These are phyloP conservation scores for Hydrocynus forskahlii DNA, from an alignment of 2,797 vertebrate species.

Conservation along the genomic window DNA sequence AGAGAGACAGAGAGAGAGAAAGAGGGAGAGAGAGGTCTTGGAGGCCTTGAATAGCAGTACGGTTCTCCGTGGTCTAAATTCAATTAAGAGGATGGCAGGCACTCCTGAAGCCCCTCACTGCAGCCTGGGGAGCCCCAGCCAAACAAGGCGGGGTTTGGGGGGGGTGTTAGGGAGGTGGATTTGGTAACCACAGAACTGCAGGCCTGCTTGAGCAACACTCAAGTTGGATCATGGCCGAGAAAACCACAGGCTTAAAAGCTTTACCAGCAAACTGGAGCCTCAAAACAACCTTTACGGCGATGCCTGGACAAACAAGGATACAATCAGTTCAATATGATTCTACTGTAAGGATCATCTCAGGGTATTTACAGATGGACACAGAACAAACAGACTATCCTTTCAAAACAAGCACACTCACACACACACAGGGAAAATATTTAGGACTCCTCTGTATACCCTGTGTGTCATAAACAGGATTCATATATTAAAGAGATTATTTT, in stretches of 20 bases:
- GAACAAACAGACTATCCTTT: too few relatives aligned
- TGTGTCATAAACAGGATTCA: too few relatives aligned
- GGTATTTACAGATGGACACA: too few relatives aligned
- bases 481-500: too few relatives aligned
- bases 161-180: not conserved
- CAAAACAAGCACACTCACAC: too few relatives aligned
- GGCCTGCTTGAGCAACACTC: conserved; percentile 31
- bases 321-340: too few relatives aligned
- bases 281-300: not conserved
- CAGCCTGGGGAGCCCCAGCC: conserved; percentile 17
- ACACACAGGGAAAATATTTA: too few relatives aligned
- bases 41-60: conserved; percentile 21
- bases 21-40: conserved; percentile 6
- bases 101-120: conserved; percentile 41
- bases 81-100: conserved; percentile 48
- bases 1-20: not conserved
- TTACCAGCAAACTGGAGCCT: conserved; percentile 12
- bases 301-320: too few relatives aligned
- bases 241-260: conserved; percentile 13
- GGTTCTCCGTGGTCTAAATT: conserved; percentile 42
- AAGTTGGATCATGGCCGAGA: not conserved
- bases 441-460: too few relatives aligned
- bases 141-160: conserved; percentile 20
- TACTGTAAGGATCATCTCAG: too few relatives aligned
- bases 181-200: not conserved